Conservation (phyloP, 1,140 invertebrate species). For the Aplysia californica region DNA sequence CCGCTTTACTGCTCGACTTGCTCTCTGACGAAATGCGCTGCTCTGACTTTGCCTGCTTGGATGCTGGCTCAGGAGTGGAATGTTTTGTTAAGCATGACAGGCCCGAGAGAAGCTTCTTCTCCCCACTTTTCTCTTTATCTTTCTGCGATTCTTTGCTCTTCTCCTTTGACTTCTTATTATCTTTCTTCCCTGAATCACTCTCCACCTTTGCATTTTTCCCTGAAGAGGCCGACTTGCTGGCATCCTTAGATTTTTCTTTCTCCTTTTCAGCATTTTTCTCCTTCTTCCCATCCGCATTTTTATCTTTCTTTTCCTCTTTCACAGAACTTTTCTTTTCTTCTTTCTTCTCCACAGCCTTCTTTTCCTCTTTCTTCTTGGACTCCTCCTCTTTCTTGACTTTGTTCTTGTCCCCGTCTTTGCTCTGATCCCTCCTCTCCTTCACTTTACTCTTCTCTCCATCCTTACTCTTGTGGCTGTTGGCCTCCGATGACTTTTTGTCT, state of each 20-base stretch:
- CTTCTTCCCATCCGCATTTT: slow-evolving; percentile 29
- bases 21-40: neutral
- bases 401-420: slow-evolving; percentile 28
- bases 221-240: neutral
- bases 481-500: slow-evolving; percentile 24
- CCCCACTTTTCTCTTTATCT: slow-evolving; percentile 13
- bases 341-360: slow-evolving; percentile 31
- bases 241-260: slow-evolving; percentile 14
- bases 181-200: neutral
- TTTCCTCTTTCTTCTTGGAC: slow-evolving; percentile 42
- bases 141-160: slow-evolving; percentile 15
- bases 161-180: slow-evolving; percentile 18
- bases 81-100: neutral
- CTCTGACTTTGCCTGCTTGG: neutral
- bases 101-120: slow-evolving; percentile 5
- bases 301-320: slow-evolving; percentile 33
- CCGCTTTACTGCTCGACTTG: neutral
- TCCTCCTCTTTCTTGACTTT: slow-evolving; percentile 24
- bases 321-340: slow-evolving; percentile 13
- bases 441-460: slow-evolving; percentile 27
- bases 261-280: slow-evolving; percentile 2
- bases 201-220: slow-evolving; percentile 3
- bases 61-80: neutral
- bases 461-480: slow-evolving; percentile 19
- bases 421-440: slow-evolving; percentile 32